These are phyloP conservation scores for Pogoniulus pusillus DNA, from an alignment of 2,797 vertebrate species.

Conservation along the genomic window DNA sequence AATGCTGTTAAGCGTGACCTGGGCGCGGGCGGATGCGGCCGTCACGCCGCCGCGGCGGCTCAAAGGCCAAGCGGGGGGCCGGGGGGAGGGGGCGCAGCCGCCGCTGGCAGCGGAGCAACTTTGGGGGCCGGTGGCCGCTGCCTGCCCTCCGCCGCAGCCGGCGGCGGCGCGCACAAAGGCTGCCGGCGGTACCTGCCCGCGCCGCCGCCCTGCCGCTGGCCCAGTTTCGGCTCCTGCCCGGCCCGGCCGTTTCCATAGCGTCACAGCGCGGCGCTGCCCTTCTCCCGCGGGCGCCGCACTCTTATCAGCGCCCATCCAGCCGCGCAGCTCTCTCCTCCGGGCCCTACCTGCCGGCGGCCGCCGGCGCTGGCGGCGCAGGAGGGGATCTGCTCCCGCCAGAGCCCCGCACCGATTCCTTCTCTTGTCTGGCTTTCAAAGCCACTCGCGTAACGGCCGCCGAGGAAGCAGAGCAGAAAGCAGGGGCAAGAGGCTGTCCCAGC, in stretches of 20 bases:
- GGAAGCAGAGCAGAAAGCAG: conserved; percentile 4
- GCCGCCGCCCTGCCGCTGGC: conserved; percentile 82
- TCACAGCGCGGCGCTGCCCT: conserved; percentile 83
- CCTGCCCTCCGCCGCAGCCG: not conserved
- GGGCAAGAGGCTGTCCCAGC: not conserved
- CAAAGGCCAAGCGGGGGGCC: conserved; percentile 10
- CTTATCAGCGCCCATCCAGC: conserved; percentile 81
- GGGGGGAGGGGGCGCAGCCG: not conserved
- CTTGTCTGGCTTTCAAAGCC: not conserved
- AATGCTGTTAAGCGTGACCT: conserved; percentile 53
- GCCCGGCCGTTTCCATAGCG: conserved; percentile 92
- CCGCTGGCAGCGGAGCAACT: not conserved
- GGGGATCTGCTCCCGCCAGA: conserved; percentile 41
- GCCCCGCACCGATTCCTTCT: not conserved
- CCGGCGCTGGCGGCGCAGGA: not conserved
- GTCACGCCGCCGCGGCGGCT: conserved; percentile 30
- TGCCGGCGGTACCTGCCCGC: conserved; percentile 83
- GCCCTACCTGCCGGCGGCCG: conserved; percentile 58
- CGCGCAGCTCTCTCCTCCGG: not conserved
- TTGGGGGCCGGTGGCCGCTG: not conserved
- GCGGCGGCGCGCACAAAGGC: conserved; percentile 64
- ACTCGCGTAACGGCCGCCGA: not conserved
- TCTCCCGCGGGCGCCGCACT: conserved; percentile 86
- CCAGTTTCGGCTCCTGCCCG: conserved; percentile 89
- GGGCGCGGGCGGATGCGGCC: not conserved